Percentiles rank a stretch among this genome's conserved stretches.
Conservation (phyloP, 2,888 invertebrate genomes). For the Odontothrips loti region DNA sequence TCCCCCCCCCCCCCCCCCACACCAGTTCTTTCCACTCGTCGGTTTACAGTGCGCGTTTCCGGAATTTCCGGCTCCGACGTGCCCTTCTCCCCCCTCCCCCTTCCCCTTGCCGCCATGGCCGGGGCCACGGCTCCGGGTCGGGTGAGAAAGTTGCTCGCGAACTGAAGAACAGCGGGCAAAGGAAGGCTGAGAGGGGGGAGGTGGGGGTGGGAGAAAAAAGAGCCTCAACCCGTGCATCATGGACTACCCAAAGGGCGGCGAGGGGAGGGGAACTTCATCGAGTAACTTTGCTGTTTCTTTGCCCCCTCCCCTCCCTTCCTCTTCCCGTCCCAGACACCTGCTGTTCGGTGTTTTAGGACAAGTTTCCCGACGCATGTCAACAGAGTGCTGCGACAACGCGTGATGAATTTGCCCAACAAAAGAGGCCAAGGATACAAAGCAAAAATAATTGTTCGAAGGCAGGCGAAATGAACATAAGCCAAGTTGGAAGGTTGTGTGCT, state of each 20-base stretch:
- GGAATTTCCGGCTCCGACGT: neutral
- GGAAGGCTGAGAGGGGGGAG: neutral
- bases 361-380: too few species aligned
- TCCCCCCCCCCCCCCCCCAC: neutral
- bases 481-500: too few species aligned
- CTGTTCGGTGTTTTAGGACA: neutral
- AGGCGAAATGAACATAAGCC: too few species aligned
- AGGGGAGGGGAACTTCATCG: neutral
- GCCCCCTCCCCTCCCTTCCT: neutral
- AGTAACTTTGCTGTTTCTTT: neutral
- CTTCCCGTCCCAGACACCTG: neutral
- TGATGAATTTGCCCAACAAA: too few species aligned
- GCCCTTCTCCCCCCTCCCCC: neutral
- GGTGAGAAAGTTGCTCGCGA: neutral
- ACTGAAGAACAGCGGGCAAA: neutral
- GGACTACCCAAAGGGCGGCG: neutral
- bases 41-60: neutral
- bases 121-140: neutral
- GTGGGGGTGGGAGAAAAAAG: neutral
- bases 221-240: neutral
- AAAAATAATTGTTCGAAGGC: too few species aligned
- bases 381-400: too few species aligned
- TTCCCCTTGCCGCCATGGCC: too few species aligned
- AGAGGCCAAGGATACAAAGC: too few species aligned
- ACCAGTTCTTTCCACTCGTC: neutral